Evolutionary conservation across 1,140 invertebrate genomes (phyloP).

Genomic region (Stratiolaelaps scimitus): DNA sequence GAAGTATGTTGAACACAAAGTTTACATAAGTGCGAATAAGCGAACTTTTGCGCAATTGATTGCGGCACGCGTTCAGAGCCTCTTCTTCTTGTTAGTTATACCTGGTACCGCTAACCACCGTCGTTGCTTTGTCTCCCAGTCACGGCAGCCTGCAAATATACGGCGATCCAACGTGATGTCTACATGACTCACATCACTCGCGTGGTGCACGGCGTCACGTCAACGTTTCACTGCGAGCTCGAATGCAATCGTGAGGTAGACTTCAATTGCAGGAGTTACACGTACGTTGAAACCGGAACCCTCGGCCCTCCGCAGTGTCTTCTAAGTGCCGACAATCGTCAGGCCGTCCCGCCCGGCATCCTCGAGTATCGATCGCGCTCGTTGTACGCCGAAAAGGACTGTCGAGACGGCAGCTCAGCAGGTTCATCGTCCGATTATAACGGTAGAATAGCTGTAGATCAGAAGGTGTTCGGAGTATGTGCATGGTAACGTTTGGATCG

Average conservation of each 20-base stretch:
- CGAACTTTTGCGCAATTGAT: too few species aligned
- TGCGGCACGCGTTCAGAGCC: too few species aligned
- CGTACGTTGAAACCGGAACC: constrained; percentile 40
- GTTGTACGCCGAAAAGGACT: constrained; percentile 42
- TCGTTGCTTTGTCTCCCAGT: constrained; percentile 38
- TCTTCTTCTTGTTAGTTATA: too few species aligned
- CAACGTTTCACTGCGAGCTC: constrained; percentile 41
- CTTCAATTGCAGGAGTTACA: constrained; percentile 46
- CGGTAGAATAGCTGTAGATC: not conserved
- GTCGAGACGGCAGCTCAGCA: constrained; percentile 29
- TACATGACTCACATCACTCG: constrained; percentile 44
- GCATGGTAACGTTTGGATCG: too few species aligned
- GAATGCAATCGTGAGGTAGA: constrained; percentile 44
- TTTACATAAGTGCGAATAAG: too few species aligned
- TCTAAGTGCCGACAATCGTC: constrained; percentile 41
- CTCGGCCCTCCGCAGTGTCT: constrained; percentile 39
- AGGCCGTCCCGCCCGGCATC: constrained; percentile 40
- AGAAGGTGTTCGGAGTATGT: too few species aligned
- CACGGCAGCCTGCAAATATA: constrained; percentile 40
- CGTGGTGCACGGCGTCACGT: constrained; percentile 38
- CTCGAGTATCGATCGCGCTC: constrained; percentile 41
- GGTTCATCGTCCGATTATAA: constrained; percentile 1
- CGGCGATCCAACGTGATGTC: constrained; percentile 38
- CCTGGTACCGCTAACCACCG: too few species aligned
- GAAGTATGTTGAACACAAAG: too few species aligned